Conservation (phyloP, 2,113 vertebrate genomes). For the Panthera tigris region DNA sequence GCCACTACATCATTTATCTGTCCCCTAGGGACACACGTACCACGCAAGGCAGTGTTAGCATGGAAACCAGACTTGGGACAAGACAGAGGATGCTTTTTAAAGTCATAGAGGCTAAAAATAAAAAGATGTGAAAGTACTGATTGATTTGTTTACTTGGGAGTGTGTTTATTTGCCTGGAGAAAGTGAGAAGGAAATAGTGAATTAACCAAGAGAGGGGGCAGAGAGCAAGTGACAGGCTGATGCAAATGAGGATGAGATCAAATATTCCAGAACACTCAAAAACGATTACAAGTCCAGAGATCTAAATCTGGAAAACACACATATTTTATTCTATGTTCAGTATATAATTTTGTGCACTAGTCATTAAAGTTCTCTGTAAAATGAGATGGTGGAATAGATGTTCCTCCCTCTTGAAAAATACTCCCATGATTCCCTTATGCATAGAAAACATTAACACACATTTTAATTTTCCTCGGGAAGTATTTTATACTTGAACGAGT, state of each 20-base stretch:
- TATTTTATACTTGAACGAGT: constrained; percentile 43
- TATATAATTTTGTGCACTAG: background rate
- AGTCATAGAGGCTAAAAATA: background rate
- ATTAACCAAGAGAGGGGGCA: background rate
- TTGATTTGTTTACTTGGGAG: background rate
- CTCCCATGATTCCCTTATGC: background rate
- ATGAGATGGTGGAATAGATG: background rate
- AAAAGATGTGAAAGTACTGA: background rate
- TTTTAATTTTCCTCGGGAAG: background rate
- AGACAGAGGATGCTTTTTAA: background rate
- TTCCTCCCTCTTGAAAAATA: background rate
- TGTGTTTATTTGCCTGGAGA: background rate
- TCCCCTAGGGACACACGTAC: background rate
- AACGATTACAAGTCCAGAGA: background rate
- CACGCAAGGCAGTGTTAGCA: background rate
- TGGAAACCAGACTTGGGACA: background rate
- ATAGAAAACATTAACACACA: background rate
- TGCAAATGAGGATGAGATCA: background rate
- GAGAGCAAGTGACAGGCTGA: background rate
- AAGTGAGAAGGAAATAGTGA: background rate
- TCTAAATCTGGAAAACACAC: background rate
- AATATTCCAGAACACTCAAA: background rate
- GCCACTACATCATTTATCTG: background rate
- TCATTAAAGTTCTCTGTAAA: background rate
- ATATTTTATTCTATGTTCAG: background rate